Evolutionary conservation across 2,888 invertebrate genomes (phyloP).

Genomic region (Acleris emargana): DNA sequence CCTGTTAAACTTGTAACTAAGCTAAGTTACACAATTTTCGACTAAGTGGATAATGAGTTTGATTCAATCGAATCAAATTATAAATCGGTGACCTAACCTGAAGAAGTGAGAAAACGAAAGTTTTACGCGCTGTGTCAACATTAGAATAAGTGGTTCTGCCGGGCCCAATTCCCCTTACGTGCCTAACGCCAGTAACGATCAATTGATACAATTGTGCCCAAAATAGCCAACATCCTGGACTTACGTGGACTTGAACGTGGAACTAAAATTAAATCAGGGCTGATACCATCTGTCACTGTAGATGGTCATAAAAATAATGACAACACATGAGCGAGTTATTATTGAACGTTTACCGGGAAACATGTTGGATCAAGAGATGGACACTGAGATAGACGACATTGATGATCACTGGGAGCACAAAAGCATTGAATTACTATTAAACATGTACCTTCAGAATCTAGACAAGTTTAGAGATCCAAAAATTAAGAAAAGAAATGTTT

Average conservation of each 20-base stretch:
- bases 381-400: conserved; percentile 59
- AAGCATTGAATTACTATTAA: conserved; percentile 61
- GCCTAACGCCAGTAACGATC: conserved; percentile 30
- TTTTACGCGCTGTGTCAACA: neutral
- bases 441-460: conserved; percentile 67
- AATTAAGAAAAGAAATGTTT: conserved; percentile 75
- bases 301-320: neutral
- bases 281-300: neutral
- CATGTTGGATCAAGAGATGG: conserved; percentile 49
- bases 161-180: conserved; percentile 4
- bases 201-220: conserved; percentile 38
- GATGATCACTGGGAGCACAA: conserved; percentile 75
- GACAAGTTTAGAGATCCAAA: conserved; percentile 76
- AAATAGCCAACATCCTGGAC: conserved; percentile 27
- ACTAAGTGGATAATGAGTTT: neutral
- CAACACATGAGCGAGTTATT: neutral
- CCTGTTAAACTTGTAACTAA: conserved; percentile 6
- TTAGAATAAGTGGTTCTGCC: neutral
- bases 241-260: neutral
- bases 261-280: neutral
- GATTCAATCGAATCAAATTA: neutral
- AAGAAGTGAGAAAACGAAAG: conserved; percentile 2
- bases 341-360: neutral
- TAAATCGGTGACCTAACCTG: conserved; percentile 23
- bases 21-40: conserved; percentile 13